phyloP scores from a whole-genome alignment of 2,797 vertebrate genomes.

The Macropus fuliginosus region DNA sequence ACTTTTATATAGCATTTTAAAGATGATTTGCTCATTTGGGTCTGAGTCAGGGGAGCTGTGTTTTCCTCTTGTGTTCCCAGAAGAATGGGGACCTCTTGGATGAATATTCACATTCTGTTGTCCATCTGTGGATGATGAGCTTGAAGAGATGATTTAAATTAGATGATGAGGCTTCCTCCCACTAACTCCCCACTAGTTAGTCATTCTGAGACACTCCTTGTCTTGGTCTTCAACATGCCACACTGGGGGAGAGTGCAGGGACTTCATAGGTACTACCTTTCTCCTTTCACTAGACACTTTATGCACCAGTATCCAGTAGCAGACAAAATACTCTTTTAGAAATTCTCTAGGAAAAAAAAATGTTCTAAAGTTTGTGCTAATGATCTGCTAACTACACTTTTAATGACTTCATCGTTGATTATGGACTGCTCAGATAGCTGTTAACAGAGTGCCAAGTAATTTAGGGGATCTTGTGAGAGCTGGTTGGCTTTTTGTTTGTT shows the following conservation, averaged over 20 bases:
- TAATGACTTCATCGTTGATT: neutral
- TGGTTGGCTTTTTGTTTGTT: neutral
- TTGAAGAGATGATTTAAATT: neutral
- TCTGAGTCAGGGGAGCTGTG: neutral
- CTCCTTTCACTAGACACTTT: neutral
- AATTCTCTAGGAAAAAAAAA: neutral
- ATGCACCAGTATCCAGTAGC: neutral
- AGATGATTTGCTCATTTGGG: neutral
- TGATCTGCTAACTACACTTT: neutral
- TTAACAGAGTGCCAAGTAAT: neutral
- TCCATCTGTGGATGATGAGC: neutral
- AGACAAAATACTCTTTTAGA: neutral
- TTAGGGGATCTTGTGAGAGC: neutral
- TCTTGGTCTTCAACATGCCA: neutral
- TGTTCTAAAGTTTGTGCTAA: neutral
- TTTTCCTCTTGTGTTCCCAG: neutral
- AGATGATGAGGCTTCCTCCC: neutral
- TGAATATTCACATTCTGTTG: neutral
- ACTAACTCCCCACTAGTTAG: neutral
- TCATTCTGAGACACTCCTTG: neutral
- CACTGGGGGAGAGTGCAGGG: neutral
- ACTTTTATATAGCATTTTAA: neutral
- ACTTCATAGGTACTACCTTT: neutral
- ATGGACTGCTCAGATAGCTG: neutral
- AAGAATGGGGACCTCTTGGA: neutral